A percentile compares a stretch with the other conserved stretches of the same genome.
Evolutionary conservation across 1,140 invertebrate species (phyloP).

Genomic region (Calosoma granatense): DNA sequence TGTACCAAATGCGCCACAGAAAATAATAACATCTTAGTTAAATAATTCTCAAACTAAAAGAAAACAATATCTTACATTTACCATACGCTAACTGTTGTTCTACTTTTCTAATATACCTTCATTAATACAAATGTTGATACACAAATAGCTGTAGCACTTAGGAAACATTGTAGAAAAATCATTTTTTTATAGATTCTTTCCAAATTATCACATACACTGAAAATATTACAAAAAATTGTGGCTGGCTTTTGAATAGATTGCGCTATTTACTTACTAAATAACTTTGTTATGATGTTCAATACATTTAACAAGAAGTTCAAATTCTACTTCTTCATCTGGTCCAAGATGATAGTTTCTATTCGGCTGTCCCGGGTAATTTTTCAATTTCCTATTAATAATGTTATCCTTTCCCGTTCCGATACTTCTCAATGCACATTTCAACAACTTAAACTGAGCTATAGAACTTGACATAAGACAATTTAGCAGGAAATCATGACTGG

Average conservation of each 20-base stretch:
- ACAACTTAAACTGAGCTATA: neutral
- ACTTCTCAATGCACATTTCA: neutral
- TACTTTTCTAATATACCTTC: neutral
- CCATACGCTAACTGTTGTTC: neutral
- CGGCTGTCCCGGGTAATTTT: neutral
- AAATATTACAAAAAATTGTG: neutral
- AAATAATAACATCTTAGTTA: constrained; percentile 1
- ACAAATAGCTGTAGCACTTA: neutral
- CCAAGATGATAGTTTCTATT: neutral
- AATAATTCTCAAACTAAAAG: neutral
- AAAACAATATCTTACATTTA: neutral
- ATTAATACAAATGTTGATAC: neutral
- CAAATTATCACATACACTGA: neutral
- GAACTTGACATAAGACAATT: neutral
- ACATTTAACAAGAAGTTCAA: neutral
- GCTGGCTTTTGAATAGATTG: too few species aligned
- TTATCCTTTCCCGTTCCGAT: neutral
- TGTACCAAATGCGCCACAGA: neutral
- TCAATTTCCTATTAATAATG: neutral
- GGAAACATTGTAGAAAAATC: neutral
- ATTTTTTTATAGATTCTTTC: neutral
- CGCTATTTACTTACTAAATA: neutral
- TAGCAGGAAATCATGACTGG: neutral
- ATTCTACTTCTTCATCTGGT: neutral
- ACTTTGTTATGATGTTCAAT: neutral